Conservation (phyloP, 1,140 invertebrate species). For the Polypedilum pembai region DNA sequence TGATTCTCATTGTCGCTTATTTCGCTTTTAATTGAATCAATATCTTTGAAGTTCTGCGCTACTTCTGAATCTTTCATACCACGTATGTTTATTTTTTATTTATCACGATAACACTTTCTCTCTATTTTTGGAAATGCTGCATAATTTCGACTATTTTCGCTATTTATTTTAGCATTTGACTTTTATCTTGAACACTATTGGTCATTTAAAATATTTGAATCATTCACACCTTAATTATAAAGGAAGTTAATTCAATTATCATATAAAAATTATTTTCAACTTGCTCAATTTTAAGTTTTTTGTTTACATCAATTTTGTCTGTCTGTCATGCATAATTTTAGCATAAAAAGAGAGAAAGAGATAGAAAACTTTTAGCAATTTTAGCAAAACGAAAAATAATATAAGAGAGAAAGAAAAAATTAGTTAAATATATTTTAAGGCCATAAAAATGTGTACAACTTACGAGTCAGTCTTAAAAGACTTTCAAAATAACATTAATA, state of each 20-base stretch:
- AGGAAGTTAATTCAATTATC: neutral
- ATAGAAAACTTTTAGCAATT: neutral
- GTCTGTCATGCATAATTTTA: neutral
- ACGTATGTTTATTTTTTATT: neutral
- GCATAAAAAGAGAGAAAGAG: neutral
- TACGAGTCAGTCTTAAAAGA: neutral
- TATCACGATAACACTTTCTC: neutral
- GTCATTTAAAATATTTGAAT: neutral
- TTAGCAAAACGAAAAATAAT: neutral
- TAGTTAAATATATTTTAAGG: neutral
- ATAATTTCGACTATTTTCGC: neutral
- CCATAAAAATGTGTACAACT: neutral
- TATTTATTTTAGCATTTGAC: neutral
- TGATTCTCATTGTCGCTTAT: neutral
- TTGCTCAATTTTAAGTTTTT: neutral
- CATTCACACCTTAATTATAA: neutral
- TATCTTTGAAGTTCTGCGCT: neutral
- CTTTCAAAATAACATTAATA: constrained; percentile 7
- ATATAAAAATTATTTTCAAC: neutral
- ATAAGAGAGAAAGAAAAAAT: neutral
- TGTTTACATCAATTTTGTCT: neutral
- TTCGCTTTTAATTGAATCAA: neutral
- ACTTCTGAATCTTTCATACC: neutral
- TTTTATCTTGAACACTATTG: neutral
- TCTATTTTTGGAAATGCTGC: neutral